Evolutionary conservation across 2,797 vertebrate species (phyloP).

Genomic region (Alca torda): DNA sequence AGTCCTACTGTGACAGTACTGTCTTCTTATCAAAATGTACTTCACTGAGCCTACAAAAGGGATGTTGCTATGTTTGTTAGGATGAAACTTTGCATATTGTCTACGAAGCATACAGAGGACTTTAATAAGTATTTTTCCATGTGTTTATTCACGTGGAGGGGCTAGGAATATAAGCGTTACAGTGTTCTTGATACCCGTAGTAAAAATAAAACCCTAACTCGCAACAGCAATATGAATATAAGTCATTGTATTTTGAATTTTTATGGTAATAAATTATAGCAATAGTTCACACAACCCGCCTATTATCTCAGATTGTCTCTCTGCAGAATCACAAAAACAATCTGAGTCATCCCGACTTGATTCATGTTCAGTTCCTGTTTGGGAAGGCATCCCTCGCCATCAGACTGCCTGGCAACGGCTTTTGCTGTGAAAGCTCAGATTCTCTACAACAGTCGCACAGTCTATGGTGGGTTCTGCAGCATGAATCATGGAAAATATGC

Average conservation of each 20-base stretch:
- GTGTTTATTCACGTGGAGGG: neutral
- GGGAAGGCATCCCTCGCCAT: conserved; percentile 30
- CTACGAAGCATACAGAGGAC: neutral
- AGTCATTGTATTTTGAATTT: conserved; percentile 27
- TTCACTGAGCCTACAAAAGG: neutral
- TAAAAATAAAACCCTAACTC: neutral
- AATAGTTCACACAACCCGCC: conserved; percentile 34
- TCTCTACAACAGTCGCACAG: neutral
- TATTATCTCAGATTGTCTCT: conserved; percentile 63
- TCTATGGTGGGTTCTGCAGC: neutral
- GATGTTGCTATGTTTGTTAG: neutral
- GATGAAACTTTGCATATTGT: neutral
- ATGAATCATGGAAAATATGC: conserved; percentile 56
- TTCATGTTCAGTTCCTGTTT: conserved; percentile 59
- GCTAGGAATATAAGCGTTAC: neutral
- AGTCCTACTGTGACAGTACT: neutral
- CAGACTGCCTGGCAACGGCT: neutral
- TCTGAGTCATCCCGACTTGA: conserved; percentile 48
- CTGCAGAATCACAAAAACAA: conserved; percentile 59
- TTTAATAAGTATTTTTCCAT: neutral
- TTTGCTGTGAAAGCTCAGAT: neutral
- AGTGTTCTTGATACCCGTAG: neutral
- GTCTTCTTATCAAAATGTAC: neutral
- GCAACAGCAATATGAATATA: neutral
- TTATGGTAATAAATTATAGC: conserved; percentile 45